Evolutionary conservation across 2,797 vertebrate genomes (phyloP).

Genomic region (Eupleurogrammus muticus): DNA sequence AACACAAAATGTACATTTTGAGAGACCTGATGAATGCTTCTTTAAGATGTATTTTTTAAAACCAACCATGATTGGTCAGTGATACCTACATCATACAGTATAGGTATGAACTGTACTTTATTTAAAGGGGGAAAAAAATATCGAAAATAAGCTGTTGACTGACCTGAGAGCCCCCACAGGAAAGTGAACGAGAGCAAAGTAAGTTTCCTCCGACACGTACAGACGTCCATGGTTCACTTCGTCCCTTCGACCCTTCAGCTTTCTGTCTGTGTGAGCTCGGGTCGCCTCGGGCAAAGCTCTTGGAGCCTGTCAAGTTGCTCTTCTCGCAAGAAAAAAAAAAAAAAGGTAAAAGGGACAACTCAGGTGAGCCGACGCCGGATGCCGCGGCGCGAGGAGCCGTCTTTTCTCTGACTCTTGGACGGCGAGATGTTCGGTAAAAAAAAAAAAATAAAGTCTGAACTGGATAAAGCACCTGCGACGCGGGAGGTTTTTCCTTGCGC

Average conservation of each 20-base stretch:
- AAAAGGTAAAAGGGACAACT: conserved; percentile 55
- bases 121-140: background rate
- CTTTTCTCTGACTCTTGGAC: conserved; percentile 27
- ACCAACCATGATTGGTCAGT: no score
- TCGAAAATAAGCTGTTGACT: conserved; percentile 13
- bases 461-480: conserved; percentile 15
- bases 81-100: no score
- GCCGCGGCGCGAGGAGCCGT: conserved; percentile 17
- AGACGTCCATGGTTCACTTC: conserved; percentile 74
- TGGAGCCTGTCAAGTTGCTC: conserved; percentile 45
- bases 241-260: conserved; percentile 29
- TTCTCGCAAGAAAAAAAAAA: no score
- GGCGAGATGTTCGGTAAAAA: background rate
- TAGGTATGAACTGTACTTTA: background rate
- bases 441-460: conserved; percentile 24
- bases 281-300: conserved; percentile 38
- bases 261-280: conserved; percentile 32
- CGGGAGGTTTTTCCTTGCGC: conserved; percentile 9
- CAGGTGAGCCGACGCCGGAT: conserved; percentile 50
- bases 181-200: conserved; percentile 69
- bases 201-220: conserved; percentile 76
- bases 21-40: no score
- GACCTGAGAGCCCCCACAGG: conserved; percentile 79
- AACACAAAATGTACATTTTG: no score
- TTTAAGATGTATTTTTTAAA: no score